Evolutionary conservation across 2,113 vertebrate species (phyloP).

Genomic region (Phylloscopus trochiloides): DNA sequence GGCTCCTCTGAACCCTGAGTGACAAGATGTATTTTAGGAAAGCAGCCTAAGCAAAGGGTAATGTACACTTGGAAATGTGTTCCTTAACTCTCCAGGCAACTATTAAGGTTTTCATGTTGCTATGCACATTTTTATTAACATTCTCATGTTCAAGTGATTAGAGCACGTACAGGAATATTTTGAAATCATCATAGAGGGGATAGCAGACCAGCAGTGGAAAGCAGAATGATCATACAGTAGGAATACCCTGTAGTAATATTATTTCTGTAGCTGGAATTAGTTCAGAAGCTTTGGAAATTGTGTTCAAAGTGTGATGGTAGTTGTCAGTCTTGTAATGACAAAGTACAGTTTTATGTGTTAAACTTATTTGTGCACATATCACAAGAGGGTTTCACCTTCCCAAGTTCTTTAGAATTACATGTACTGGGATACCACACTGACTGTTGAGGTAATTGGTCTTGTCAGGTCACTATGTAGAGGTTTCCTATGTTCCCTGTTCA

Average conservation of each 20-base stretch:
- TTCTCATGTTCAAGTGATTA: background rate
- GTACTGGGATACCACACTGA: background rate
- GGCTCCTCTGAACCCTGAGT: background rate
- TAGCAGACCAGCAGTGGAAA: background rate
- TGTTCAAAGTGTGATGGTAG: background rate
- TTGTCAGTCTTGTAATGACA: background rate
- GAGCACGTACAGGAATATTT: background rate
- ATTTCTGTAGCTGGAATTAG: background rate
- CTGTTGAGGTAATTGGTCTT: background rate
- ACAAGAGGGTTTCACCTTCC: background rate
- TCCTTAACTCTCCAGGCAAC: constrained; percentile 6
- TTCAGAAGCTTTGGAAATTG: background rate
- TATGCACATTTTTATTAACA: background rate
- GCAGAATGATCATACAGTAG: background rate
- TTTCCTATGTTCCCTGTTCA: background rate
- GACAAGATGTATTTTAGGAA: background rate
- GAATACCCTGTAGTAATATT: background rate
- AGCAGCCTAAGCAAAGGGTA: background rate
- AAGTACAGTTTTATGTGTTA: background rate
- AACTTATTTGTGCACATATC: background rate
- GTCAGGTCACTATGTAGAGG: background rate
- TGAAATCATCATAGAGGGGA: background rate
- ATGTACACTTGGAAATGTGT: background rate
- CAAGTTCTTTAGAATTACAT: background rate
- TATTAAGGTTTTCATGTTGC: background rate